A percentile compares a stretch with the other conserved stretches of the same genome.
Evolutionary conservation across 2,113 vertebrate species (phyloP).

Genomic region (Prunella fulvescens): DNA sequence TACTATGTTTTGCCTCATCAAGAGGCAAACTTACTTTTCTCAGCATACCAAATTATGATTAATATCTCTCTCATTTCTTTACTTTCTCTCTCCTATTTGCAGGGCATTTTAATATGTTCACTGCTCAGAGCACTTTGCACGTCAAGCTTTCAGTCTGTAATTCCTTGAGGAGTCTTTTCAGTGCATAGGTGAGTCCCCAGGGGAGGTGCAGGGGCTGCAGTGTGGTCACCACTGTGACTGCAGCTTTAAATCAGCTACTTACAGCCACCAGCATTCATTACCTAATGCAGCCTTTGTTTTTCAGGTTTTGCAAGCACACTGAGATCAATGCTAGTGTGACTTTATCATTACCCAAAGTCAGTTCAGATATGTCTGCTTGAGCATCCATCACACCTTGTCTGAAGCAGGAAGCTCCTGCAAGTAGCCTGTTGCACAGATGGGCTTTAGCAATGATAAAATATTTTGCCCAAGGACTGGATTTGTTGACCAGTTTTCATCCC

Average conservation of each 20-base stretch:
- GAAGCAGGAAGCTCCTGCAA: neutral
- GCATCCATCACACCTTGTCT: neutral
- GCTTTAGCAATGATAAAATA: neutral
- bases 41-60: neutral
- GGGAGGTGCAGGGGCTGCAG: neutral
- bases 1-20: neutral
- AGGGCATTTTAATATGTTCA: neutral
- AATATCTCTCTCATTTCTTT: neutral
- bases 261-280: neutral
- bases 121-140: neutral
- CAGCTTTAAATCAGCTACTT: neutral
- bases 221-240: neutral
- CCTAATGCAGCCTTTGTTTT: accelerated
- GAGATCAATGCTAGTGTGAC: neutral
- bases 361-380: neutral
- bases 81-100: neutral
- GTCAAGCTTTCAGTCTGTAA: neutral
- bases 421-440: neutral
- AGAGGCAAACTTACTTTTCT: neutral
- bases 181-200: neutral
- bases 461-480: neutral
- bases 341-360: neutral
- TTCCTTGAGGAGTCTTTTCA: neutral
- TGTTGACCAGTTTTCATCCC: neutral
- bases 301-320: neutral